These are phyloP conservation scores for Ichneumoninae sp. DNA, from an alignment of 2,888 invertebrate species.

Conservation along the genomic window DNA sequence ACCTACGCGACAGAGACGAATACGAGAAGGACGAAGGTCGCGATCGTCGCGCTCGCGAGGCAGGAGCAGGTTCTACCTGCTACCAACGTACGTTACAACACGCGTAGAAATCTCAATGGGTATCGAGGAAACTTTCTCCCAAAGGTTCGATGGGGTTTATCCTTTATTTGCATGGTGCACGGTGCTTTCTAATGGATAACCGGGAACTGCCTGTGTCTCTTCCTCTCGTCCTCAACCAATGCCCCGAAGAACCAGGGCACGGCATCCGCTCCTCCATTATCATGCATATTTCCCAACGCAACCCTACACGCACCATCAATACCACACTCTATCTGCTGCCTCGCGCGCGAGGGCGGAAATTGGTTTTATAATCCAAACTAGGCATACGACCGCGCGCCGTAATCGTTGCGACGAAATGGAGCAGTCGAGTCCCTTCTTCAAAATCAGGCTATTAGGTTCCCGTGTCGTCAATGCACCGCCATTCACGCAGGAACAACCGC, in stretches of 20 bases:
- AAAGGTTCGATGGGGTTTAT: conserved; percentile 47
- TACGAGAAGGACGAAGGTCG: conserved; percentile 27
- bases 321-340: conserved; percentile 67
- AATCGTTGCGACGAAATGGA: conserved; percentile 68
- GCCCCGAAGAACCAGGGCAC: conserved; percentile 70
- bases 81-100: conserved; percentile 3
- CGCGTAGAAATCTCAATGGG: conserved; percentile 31
- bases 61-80: conserved; percentile 57
- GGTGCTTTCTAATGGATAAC: conserved; percentile 48
- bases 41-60: background rate
- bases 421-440: conserved; percentile 11
- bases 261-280: conserved; percentile 78
- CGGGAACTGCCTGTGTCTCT: conserved; percentile 4
- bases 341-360: conserved; percentile 76
- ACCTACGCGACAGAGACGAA: conserved; percentile 4
- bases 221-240: conserved; percentile 9
- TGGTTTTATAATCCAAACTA: conserved; percentile 80
- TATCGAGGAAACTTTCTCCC: conserved; percentile 60
- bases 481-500: conserved; percentile 47
- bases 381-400: conserved; percentile 52
- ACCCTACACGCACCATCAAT: conserved; percentile 37
- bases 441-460: conserved; percentile 56
- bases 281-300: conserved; percentile 69
- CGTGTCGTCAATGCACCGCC: conserved; percentile 50
- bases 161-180: conserved; percentile 71